Evolutionary conservation across 2,888 invertebrate genomes (phyloP), one percentile per base, ranked within the genome.

Genomic region (Drosophila affinis): DNA sequence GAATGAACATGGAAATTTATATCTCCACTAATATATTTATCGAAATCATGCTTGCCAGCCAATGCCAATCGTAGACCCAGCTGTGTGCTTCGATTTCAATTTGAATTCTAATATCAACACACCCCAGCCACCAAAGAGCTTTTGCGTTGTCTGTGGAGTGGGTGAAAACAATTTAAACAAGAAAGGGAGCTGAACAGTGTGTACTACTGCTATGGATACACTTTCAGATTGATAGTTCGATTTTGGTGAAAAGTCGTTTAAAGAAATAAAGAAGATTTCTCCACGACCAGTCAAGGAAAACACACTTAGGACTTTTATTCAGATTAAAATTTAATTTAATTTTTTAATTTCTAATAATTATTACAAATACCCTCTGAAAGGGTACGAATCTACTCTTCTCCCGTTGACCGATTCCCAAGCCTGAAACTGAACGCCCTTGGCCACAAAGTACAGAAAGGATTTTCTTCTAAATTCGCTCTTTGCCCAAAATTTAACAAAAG

Each of bases 1-100:
- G 18, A 52, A 21, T 12, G 21, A 48, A 39, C 29, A 49, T 52
- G 24, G n/a, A 44, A 51, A 52, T 48, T 24, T 24, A 34, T 27
- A 54, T 55, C n/a, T 39, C 27, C 53, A 69, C 52, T 76, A 64
- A 72, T 72, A 78, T 86, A 81, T 83, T 87, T 72, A 74, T 78
- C 56, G 55, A 65, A 71, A 60, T 60, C 21, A 18, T 49, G 46
- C 46, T n/a, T 5, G 54, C 29, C 29, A 29, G 24, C 14, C 14
- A 17, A 45, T 27, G 55, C 10, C 34, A 17, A 51, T 55, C 44
- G 44, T 32, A 48, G 59, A 34, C 53, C 59, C 77, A 65, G 68
- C 74, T 58, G 46, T 12, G 24, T 47, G 27, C 32, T 55, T 53
- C 39, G 53, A 47, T 55, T 61, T 51, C 51, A 65, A 53, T 39